phyloP scores from a whole-genome alignment of 2,113 vertebrate genomes.

The Taxidea taxus region DNA sequence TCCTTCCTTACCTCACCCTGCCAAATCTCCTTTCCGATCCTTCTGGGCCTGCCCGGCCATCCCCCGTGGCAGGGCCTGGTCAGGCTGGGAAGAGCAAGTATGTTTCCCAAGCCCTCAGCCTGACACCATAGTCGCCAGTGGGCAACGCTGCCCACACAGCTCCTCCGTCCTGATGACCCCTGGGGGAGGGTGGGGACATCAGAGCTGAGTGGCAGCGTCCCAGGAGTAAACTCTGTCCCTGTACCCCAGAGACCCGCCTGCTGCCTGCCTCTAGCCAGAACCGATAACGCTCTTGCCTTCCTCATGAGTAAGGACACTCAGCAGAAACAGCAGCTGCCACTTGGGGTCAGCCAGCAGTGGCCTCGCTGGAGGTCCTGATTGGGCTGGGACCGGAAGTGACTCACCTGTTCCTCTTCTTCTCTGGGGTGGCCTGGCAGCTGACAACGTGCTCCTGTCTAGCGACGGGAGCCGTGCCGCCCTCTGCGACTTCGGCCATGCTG shows the following conservation, averaged over 20 bases:
- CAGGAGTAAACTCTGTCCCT: not conserved
- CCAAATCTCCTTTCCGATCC: not conserved
- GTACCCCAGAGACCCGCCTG: not conserved
- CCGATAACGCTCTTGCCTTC: not conserved
- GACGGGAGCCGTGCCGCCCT: conserved; percentile 91
- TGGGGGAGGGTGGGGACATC: not conserved
- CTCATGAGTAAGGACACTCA: conserved; percentile 27
- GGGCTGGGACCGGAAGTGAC: not conserved
- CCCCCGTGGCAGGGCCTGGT: not conserved
- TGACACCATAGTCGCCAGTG: not conserved
- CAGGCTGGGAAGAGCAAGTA: not conserved
- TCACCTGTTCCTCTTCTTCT: conserved; percentile 53
- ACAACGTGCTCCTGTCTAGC: conserved; percentile 94
- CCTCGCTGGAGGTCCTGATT: not conserved
- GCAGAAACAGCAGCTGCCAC: conserved; percentile 41
- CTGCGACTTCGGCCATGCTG: conserved; percentile 96
- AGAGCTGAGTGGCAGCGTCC: not conserved
- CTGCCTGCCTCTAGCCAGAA: not conserved
- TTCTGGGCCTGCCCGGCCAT: not conserved
- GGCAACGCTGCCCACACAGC: not conserved
- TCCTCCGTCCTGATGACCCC: not conserved
- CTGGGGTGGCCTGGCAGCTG: conserved; percentile 84
- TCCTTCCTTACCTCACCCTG: not conserved
- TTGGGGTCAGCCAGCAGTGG: conserved; percentile 35
- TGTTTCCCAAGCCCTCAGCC: not conserved